Evolutionary conservation across 1,140 invertebrate genomes (phyloP).

Genomic region (Eufriesea mexicana): DNA sequence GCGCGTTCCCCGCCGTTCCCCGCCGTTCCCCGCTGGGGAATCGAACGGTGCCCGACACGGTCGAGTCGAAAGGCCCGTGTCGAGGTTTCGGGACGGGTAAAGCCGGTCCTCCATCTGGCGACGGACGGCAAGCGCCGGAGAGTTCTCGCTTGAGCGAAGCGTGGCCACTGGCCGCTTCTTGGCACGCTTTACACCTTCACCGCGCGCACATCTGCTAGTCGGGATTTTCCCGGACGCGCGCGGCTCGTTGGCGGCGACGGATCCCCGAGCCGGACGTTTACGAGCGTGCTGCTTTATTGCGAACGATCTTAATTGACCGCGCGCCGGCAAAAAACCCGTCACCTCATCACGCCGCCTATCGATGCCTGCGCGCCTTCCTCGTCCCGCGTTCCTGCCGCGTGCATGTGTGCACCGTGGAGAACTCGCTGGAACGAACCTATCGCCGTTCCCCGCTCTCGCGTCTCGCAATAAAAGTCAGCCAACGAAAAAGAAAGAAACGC

Average conservation of each 20-base stretch:
- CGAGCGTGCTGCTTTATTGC: constrained; percentile 25
- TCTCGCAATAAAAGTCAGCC: neutral
- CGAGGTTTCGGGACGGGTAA: neutral
- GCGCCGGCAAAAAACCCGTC: constrained; percentile 17
- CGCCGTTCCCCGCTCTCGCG: neutral
- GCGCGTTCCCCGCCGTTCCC: neutral
- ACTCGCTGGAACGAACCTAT: neutral
- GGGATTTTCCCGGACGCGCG: constrained; percentile 3
- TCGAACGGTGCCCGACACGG: neutral
- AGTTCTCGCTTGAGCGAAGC: too few species aligned
- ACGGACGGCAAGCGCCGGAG: neutral
- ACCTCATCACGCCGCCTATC: constrained; percentile 11
- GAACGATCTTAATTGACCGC: constrained; percentile 37
- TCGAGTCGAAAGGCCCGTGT: neutral
- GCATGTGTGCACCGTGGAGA: neutral
- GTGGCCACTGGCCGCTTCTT: neutral
- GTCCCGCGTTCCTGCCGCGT: neutral
- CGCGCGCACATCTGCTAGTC: neutral
- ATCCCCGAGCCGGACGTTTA: constrained; percentile 14
- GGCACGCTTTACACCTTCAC: constrained; percentile 7
- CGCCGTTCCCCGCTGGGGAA: neutral
- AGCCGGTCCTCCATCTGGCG: neutral
- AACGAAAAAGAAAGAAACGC: neutral
- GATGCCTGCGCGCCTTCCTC: too few species aligned
- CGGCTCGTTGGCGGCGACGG: neutral